Percentiles rank a stretch among this genome's conserved stretches.
Evolutionary conservation across 2,113 vertebrate species (phyloP).

Genomic region (Meriones unguiculatus): DNA sequence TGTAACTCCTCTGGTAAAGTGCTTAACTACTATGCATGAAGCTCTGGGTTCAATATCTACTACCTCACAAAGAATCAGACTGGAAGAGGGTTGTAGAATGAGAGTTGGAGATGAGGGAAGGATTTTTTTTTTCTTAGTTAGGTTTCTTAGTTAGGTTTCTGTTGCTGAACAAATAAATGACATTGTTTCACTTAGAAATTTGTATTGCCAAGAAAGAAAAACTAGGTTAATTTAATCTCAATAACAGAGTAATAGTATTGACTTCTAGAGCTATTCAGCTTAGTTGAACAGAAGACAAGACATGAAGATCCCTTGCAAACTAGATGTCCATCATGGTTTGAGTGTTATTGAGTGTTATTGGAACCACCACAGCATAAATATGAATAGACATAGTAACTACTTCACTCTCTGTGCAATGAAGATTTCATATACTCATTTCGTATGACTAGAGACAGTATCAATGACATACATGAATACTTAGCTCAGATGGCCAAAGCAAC

Average conservation of each 20-base stretch:
- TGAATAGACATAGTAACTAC: background rate
- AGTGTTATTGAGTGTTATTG: background rate
- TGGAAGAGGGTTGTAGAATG: background rate
- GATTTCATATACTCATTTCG: background rate
- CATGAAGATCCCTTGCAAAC: background rate
- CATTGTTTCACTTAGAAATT: background rate
- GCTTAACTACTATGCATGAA: background rate
- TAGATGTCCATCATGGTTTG: background rate
- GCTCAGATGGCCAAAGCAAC: background rate
- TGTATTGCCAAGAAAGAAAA: background rate
- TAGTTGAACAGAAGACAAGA: background rate
- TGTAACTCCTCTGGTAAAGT: background rate
- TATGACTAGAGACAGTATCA: background rate
- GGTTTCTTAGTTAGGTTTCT: background rate
- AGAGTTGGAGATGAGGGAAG: background rate
- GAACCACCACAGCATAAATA: background rate
- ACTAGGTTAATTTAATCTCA: background rate
- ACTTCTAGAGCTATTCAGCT: background rate
- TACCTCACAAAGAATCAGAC: background rate
- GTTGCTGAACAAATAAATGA: background rate
- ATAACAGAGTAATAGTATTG: background rate
- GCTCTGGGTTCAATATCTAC: background rate
- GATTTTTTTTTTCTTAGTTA: background rate
- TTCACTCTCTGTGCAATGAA: background rate
- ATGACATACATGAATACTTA: background rate